Percentiles rank a stretch among this genome's conserved stretches.
Evolutionary conservation across 1,140 invertebrate species (phyloP).

Genomic region (Sycophaga agraensis): DNA sequence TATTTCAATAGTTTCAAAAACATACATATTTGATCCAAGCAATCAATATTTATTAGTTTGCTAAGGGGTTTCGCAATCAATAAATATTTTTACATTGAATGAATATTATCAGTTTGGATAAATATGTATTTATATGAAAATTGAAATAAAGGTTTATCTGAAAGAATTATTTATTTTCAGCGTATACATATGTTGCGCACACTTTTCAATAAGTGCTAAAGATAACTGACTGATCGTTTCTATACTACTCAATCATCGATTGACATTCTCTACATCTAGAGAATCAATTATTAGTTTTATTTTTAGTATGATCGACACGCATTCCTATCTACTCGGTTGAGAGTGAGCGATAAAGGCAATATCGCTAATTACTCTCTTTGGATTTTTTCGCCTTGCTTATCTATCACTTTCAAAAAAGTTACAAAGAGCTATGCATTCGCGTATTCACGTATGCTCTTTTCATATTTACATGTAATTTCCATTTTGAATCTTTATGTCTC

Average conservation of each 20-base stretch:
- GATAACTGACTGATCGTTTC: constrained; percentile 8
- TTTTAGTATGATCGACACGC: constrained; percentile 1
- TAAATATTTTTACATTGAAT: background rate
- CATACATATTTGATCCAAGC: background rate
- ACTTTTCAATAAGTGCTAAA: background rate
- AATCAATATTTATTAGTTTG: background rate
- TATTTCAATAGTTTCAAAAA: constrained; percentile 1
- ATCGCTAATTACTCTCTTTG: background rate
- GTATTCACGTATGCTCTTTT: constrained; percentile 1
- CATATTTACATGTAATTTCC: constrained; percentile 24
- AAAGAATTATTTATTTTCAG: constrained; percentile 10
- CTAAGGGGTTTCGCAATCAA: background rate
- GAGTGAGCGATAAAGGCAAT: constrained; percentile 7
- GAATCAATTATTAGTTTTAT: constrained; percentile 10
- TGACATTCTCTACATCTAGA: background rate
- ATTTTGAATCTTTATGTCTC: background rate
- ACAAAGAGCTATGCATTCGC: constrained; percentile 25
- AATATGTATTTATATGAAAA: background rate
- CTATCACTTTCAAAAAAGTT: constrained; percentile 28
- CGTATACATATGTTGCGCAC: constrained; percentile 3
- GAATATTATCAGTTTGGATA: background rate
- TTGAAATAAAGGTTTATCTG: background rate
- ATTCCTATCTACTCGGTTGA: constrained; percentile 16
- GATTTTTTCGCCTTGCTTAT: constrained; percentile 15
- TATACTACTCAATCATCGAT: background rate